Evolutionary conservation across 2,797 vertebrate species (phyloP).

Genomic region (Sternarchorhynchus goeldii): DNA sequence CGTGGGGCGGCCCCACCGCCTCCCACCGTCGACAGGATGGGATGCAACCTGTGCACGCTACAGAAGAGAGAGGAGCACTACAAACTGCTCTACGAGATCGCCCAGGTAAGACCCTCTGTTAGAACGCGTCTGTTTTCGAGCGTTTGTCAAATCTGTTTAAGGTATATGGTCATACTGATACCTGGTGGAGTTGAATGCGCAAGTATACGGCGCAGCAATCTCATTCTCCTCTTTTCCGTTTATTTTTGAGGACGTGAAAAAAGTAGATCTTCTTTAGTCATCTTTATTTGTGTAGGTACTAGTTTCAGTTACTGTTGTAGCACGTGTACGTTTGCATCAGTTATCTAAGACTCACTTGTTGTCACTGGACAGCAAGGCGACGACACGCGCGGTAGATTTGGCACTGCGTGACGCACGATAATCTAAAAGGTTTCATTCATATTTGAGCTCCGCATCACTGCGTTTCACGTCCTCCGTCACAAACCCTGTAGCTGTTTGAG

Average conservation of each 20-base stretch:
- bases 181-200: neutral
- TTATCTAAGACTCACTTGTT: neutral
- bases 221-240: too few species aligned
- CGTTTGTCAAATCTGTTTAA: neutral
- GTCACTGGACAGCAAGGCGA: neutral
- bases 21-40: slow-evolving; percentile 81
- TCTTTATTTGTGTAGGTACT: too few species aligned
- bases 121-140: neutral
- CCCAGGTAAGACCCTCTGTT: slow-evolving; percentile 84
- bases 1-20: slow-evolving; percentile 63
- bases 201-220: too few species aligned
- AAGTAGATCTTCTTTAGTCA: too few species aligned
- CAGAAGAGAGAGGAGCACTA: slow-evolving; percentile 99
- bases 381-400: neutral
- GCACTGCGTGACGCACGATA: too few species aligned
- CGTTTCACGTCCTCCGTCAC: neutral
- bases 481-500: neutral
- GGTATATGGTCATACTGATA: neutral
- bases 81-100: slow-evolving; percentile 99
- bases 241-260: too few species aligned
- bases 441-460: neutral
- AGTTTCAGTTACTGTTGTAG: neutral
- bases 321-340: too few species aligned
- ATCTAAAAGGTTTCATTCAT: neutral
- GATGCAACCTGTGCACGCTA: slow-evolving; percentile 99